These are phyloP conservation scores for Heterocephalus glaber DNA, from an alignment of 2,113 vertebrate genomes.

Conservation along the genomic window DNA sequence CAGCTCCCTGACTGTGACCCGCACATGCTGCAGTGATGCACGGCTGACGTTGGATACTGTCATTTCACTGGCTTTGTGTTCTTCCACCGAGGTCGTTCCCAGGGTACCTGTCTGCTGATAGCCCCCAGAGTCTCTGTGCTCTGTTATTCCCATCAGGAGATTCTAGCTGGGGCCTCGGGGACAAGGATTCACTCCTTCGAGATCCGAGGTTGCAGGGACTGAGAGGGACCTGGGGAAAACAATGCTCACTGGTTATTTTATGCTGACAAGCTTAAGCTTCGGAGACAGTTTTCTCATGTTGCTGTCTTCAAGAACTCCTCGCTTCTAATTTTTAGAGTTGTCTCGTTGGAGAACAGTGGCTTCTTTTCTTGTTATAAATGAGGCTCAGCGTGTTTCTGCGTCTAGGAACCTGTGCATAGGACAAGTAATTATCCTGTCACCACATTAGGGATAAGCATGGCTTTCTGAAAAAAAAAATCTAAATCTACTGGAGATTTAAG, in stretches of 20 bases:
- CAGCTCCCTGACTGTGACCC: background rate
- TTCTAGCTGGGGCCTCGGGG: conserved; percentile 19
- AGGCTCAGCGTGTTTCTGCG: background rate
- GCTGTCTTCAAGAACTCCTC: background rate
- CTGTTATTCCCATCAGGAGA: background rate
- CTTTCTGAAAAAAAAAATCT: background rate
- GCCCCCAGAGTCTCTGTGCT: background rate
- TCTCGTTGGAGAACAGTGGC: background rate
- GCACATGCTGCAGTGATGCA: background rate
- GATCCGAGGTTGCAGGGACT: background rate
- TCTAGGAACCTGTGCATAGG: background rate
- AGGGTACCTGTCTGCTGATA: background rate
- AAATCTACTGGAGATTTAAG: background rate
- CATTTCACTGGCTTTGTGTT: background rate
- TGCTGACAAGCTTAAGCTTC: background rate
- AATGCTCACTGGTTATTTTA: conserved; percentile 19
- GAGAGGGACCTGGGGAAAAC: background rate
- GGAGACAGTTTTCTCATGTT: background rate
- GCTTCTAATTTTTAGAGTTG: background rate
- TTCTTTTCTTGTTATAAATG: background rate
- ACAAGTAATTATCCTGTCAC: background rate
- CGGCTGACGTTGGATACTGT: background rate
- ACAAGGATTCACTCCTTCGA: conserved; percentile 15
- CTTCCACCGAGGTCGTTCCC: background rate
- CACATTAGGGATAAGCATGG: background rate